Conservation (phyloP, 2,797 vertebrate species). For the Pseudopleuronectes americanus region DNA sequence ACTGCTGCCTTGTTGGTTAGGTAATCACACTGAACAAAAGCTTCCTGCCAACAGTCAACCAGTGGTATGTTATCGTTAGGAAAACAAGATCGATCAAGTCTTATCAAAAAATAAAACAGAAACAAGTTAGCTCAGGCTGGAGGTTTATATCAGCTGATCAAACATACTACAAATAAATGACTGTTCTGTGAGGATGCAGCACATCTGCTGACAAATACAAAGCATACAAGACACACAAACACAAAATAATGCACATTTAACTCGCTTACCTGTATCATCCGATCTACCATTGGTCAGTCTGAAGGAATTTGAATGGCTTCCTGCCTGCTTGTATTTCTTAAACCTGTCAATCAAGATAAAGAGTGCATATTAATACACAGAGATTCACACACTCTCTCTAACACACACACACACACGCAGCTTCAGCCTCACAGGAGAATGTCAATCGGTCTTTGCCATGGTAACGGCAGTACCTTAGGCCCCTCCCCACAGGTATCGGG, state of each 20-base stretch:
- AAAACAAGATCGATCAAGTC: constrained; percentile 52
- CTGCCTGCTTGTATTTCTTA: constrained; percentile 99
- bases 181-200: neutral
- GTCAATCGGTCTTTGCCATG: constrained; percentile 56
- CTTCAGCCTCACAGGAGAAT: constrained; percentile 38
- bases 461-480: constrained; percentile 52
- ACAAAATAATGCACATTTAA: neutral
- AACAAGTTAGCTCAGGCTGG: constrained; percentile 46
- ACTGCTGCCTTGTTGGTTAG: constrained; percentile 59
- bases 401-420: neutral
- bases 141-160: constrained; percentile 28
- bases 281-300: constrained; percentile 93
- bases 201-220: constrained; percentile 23
- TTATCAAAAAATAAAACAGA: constrained; percentile 40
- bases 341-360: constrained; percentile 85
- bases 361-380: constrained; percentile 30
- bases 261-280: constrained; percentile 91
- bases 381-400: neutral
- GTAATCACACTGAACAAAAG: constrained; percentile 72
- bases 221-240: neutral
- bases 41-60: constrained; percentile 41
- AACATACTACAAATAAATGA: constrained; percentile 32
- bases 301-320: constrained; percentile 97
- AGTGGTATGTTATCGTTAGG: constrained; percentile 52
- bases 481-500: constrained; percentile 19